Base-by-base conservation (phyloP, 1,140 invertebrate genomes). In the Cyrtorhinus lividipennis region DNA sequence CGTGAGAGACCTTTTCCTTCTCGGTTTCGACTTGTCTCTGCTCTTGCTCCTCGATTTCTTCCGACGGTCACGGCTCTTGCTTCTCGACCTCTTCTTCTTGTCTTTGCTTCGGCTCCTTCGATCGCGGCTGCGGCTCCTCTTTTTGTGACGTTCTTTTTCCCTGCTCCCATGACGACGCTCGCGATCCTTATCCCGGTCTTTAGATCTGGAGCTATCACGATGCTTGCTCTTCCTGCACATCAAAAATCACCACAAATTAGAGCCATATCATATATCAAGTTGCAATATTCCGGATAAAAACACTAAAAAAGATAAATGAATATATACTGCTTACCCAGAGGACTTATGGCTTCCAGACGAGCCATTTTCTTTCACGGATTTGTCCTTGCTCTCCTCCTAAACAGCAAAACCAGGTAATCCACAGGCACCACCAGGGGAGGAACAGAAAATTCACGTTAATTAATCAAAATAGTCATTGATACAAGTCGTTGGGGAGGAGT, bases 331-430 rank as follows among this genome's bases (percentile, higher is more conserved):
- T 62, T 60, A 63, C 48, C 62, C 46, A 15, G 68, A 68, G 1
- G 67, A 67, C 53, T 67, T 69, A 58, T 77, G 73, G 65, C 75
- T 78, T 46, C 65, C 64, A 15, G 74, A 69, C 10, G 71, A 76
- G 64, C 79, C 79, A 76, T 81, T 81, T 71, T 81, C 80, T 72
- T 76, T 80, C 68, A 71, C 77, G 71, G 74, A 70, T 63, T 70
- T 70, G 67, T 74, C 74, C 72, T 53, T 53, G 20, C 48, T 80
- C 79, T 72, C 81, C 79, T 80, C 81, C 79, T 75, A 78, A 80
- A 81, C 78, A 80, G 78, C 79, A 80, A 78, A 78, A 74, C 74
- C 74, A 76, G 75, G 75, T 68, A 73, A 76, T 74, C 75, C 75
- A 77, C 77, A 74, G n/a, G 74, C 77, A 79, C 78, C 72, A 73